phyloP scores from a whole-genome alignment of 1,140 invertebrate genomes.

The Polyergus mexicanus region DNA sequence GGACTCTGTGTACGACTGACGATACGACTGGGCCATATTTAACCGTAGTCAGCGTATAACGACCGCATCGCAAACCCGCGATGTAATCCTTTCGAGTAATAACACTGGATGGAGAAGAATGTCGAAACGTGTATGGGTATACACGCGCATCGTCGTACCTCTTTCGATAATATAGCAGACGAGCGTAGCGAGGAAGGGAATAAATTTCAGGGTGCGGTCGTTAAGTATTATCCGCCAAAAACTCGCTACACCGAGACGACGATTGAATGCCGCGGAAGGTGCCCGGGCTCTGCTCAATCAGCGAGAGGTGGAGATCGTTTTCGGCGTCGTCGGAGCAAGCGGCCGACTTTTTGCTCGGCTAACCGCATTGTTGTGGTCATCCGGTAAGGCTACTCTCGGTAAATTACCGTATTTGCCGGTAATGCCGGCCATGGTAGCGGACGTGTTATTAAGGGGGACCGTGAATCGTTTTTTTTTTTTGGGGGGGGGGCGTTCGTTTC shows the following conservation, averaged over 20 bases:
- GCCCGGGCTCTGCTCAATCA: conserved; percentile 14
- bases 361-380: conserved; percentile 71
- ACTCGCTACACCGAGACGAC: conserved; percentile 21
- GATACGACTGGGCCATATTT: conserved; percentile 1
- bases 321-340: conserved; percentile 52
- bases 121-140: not conserved
- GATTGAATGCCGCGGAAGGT: conserved; percentile 32
- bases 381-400: conserved; percentile 67
- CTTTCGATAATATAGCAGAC: conserved; percentile 39
- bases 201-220: conserved; percentile 55
- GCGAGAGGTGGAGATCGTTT: conserved; percentile 51
- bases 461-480: conserved; percentile 50
- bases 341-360: conserved; percentile 64
- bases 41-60: not conserved
- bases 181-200: conserved; percentile 49
- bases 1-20: not conserved
- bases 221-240: conserved; percentile 55
- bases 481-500: conserved; percentile 42
- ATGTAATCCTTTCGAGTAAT: conserved; percentile 41
- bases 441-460: conserved; percentile 64
- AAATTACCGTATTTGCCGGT: conserved; percentile 74
- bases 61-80: conserved; percentile 13
- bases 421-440: conserved; percentile 63
- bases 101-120: conserved; percentile 1
- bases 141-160: conserved; percentile 15